phyloP scores from a whole-genome alignment of 2,113 vertebrate species.

The Pedetes capensis region DNA sequence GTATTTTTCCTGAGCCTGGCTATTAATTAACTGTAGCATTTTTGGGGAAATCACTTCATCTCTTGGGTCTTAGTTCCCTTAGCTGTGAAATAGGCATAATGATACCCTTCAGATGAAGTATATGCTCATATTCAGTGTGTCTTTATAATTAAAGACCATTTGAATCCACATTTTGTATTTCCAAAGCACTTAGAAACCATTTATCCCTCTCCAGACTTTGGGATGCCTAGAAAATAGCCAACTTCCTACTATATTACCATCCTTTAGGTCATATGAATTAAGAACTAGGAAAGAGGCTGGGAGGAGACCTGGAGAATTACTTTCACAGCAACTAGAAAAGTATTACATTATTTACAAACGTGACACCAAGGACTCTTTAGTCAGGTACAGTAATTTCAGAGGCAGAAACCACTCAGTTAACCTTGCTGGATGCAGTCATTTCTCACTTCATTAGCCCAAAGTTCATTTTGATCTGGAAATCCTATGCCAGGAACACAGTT shows the following conservation, averaged over 20 bases:
- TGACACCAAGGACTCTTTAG: background rate
- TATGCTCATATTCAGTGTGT: background rate
- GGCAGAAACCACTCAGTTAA: background rate
- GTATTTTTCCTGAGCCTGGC: background rate
- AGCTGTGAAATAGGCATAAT: background rate
- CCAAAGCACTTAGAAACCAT: background rate
- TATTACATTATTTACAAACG: background rate
- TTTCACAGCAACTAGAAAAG: background rate
- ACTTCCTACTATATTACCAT: background rate
- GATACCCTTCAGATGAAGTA: background rate
- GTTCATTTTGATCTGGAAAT: slow-evolving; percentile 41
- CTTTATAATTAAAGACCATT: background rate
- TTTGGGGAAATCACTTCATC: background rate
- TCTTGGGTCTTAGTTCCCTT: background rate
- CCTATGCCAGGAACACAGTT: background rate
- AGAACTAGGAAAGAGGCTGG: background rate
- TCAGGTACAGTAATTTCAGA: background rate
- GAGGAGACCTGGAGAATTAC: background rate
- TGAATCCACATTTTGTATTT: background rate
- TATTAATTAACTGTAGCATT: background rate
- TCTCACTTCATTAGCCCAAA: slow-evolving; percentile 65
- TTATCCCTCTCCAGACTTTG: slow-evolving; percentile 14
- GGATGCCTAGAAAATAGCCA: background rate
- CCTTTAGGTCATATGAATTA: background rate
- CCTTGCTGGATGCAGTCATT: background rate